These are phyloP conservation scores for Echinarachnius parma DNA, from an alignment of 53 echinoderm and acorn worm species.

Conservation along the genomic window DNA sequence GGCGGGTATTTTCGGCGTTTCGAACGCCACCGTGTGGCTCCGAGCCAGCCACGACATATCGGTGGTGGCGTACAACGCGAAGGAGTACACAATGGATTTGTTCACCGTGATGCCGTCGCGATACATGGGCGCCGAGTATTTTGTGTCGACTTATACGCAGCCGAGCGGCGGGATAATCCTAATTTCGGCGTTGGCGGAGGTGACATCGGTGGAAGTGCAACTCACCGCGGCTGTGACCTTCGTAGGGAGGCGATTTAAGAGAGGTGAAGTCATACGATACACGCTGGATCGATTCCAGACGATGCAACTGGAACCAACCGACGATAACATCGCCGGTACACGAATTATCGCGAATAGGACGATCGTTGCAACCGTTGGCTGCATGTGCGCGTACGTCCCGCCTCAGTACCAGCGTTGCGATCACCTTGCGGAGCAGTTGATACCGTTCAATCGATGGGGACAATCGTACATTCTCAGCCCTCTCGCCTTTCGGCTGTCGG, in stretches of 20 bases:
- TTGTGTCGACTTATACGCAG: constrained; percentile 44
- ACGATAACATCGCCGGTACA: constrained; percentile 54
- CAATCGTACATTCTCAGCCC: constrained; percentile 52
- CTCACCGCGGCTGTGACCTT: constrained; percentile 4
- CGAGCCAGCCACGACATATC: constrained; percentile 47
- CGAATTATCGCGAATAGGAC: constrained; percentile 49
- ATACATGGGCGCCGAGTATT: constrained; percentile 66
- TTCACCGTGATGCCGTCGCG: constrained; percentile 56
- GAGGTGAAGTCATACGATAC: constrained; percentile 3
- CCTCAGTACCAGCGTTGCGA: constrained; percentile 50
- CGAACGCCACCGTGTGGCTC: constrained; percentile 32
- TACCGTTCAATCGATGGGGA: constrained; percentile 64
- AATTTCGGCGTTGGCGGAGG: constrained; percentile 42
- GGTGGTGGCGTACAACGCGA: constrained; percentile 50
- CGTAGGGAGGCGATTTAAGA: neutral
- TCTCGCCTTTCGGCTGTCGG: constrained; percentile 40
- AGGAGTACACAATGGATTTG: constrained; percentile 65
- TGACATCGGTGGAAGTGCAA: constrained; percentile 11
- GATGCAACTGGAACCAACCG: constrained; percentile 44
- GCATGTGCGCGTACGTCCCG: constrained; percentile 61
- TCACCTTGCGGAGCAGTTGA: constrained; percentile 66
- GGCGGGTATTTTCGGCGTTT: neutral
- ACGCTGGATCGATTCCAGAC: constrained; percentile 26
- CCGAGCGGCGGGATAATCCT: constrained; percentile 47
- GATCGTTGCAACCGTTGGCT: constrained; percentile 53